These are phyloP conservation scores for Dinoponera quadriceps DNA, from an alignment of 1,140 invertebrate genomes.

Conservation along the genomic window DNA sequence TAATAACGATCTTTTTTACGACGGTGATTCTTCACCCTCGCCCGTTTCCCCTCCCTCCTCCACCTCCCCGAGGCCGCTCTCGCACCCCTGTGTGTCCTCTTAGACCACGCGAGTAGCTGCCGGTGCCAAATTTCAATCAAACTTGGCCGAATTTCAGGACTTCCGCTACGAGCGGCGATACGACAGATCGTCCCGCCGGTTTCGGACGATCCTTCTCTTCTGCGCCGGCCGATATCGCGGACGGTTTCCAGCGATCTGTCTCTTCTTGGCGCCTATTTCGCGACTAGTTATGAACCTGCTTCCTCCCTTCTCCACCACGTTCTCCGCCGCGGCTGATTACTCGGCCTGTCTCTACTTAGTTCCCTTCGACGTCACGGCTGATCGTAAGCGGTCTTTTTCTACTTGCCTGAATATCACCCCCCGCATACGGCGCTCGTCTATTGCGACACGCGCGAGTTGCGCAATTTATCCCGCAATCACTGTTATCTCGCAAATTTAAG, in stretches of 20 bases:
- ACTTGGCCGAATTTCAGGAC: constrained; percentile 70
- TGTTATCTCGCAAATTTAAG: too few species aligned
- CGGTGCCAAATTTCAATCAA: constrained; percentile 72
- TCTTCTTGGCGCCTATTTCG: background rate
- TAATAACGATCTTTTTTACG: constrained; percentile 64
- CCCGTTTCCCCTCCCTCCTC: background rate
- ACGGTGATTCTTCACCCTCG: constrained; percentile 39
- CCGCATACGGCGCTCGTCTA: background rate
- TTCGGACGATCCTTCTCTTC: constrained; percentile 26
- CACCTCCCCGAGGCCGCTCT: background rate
- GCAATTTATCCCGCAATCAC: too few species aligned
- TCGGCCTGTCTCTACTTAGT: background rate
- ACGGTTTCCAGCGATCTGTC: constrained; percentile 8
- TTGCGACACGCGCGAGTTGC: too few species aligned
- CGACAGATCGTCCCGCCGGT: constrained; percentile 42
- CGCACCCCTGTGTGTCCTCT: background rate
- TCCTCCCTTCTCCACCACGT: background rate
- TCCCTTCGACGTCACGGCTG: background rate
- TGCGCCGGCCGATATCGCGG: constrained; percentile 18
- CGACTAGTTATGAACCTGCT: background rate
- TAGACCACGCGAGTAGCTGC: constrained; percentile 46
- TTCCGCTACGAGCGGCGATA: constrained; percentile 51
- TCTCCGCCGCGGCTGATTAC: background rate
- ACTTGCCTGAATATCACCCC: background rate
- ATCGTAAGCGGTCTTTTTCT: background rate